phyloP scores from a whole-genome alignment of 2,888 invertebrate species.

The Archips xylosteana region DNA sequence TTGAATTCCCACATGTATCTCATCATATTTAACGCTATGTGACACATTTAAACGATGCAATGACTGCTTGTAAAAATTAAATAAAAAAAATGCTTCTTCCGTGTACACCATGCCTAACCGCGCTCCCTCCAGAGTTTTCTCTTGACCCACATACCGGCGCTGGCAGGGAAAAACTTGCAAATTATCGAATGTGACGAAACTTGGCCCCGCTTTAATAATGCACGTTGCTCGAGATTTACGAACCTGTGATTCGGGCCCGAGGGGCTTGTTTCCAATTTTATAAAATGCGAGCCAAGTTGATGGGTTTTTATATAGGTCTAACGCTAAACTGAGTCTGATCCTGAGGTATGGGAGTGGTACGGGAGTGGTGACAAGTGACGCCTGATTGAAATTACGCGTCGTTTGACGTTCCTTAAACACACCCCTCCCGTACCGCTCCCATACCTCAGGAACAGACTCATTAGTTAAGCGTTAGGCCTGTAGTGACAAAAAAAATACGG shows the following conservation, averaged over 20 bases:
- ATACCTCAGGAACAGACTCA: too few species aligned
- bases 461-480: too few species aligned
- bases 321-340: too few species aligned
- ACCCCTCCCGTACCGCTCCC: too few species aligned
- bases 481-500: too few species aligned
- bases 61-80: background rate
- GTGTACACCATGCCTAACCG: conserved; percentile 41
- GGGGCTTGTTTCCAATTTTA: conserved; percentile 1
- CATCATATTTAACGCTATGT: too few species aligned
- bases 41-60: background rate
- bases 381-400: too few species aligned
- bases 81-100: background rate
- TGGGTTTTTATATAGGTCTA: background rate
- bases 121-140: conserved; percentile 58
- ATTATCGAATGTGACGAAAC: conserved; percentile 72
- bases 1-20: too few species aligned
- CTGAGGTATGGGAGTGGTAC: too few species aligned
- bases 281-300: conserved; percentile 4
- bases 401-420: too few species aligned
- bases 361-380: too few species aligned
- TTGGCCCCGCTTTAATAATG: conserved; percentile 59
- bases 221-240: conserved; percentile 41
- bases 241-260: conserved; percentile 5
- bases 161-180: conserved; percentile 68
- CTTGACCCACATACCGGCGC: conserved; percentile 69